These are phyloP conservation scores for Brachionus rubens DNA, from an alignment of 1,140 invertebrate species.

Conservation along the genomic window DNA sequence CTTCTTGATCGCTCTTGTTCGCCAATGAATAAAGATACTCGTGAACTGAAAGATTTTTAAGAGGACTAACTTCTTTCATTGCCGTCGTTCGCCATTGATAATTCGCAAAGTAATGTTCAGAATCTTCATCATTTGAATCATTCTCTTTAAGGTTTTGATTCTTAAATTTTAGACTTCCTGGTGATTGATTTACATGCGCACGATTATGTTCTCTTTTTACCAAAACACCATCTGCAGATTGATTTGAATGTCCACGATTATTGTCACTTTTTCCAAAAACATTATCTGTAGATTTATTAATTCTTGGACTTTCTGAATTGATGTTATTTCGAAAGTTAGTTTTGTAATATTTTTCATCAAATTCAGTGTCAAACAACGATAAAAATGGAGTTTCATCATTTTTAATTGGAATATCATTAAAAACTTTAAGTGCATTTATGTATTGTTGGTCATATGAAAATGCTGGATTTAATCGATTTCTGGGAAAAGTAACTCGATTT, in stretches of 20 bases:
- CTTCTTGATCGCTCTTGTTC: neutral
- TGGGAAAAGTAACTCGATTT: neutral
- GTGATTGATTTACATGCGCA: too few relatives aligned
- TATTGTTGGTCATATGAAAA: neutral
- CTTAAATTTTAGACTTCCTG: neutral
- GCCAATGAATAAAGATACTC: constrained; percentile 27
- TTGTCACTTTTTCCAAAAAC: too few relatives aligned
- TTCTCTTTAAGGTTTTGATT: neutral
- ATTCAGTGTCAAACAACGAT: neutral
- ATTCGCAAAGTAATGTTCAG: neutral
- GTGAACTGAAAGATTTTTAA: constrained; percentile 20
- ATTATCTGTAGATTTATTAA: too few relatives aligned
- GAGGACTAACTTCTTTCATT: neutral
- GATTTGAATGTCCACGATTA: too few relatives aligned
- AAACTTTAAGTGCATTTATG: neutral
- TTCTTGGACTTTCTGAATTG: too few relatives aligned
- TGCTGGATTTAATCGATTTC: neutral
- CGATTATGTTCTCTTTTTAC: too few relatives aligned
- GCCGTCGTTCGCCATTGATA: neutral
- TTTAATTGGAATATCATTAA: neutral
- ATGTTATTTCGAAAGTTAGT: neutral
- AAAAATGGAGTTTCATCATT: constrained; percentile 3
- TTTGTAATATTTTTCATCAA: neutral
- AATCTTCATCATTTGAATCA: neutral
- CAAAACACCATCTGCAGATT: too few relatives aligned